phyloP scores from a whole-genome alignment of 2,888 invertebrate genomes.

The Calliscelio sp. region DNA sequence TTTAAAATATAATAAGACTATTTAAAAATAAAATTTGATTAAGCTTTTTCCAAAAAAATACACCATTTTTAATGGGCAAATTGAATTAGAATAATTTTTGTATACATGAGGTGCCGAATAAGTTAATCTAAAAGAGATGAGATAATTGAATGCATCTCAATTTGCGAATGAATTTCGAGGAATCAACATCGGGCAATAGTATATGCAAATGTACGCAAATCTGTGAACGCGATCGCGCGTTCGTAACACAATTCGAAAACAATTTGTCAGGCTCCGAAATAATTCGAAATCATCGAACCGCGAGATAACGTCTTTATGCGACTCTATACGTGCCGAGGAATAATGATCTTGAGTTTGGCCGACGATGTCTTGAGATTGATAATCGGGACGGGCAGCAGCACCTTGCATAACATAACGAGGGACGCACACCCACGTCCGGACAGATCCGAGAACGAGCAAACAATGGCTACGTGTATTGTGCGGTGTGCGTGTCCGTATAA shows the following conservation, averaged over 20 bases:
- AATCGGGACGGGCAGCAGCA: slow-evolving; percentile 59
- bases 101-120: slow-evolving; percentile 23
- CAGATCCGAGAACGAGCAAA: slow-evolving; percentile 52
- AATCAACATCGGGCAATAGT: slow-evolving; percentile 45
- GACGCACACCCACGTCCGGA: slow-evolving; percentile 61
- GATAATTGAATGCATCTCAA: slow-evolving; percentile 30
- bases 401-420: slow-evolving; percentile 59
- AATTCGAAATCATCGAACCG: slow-evolving; percentile 41
- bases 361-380: slow-evolving; percentile 56
- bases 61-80: too few relatives aligned
- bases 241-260: slow-evolving; percentile 47
- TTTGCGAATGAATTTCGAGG: slow-evolving; percentile 41
- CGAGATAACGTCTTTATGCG: slow-evolving; percentile 42
- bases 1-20: too few relatives aligned
- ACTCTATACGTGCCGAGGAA: slow-evolving; percentile 45
- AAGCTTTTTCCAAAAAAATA: too few relatives aligned
- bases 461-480: slow-evolving; percentile 52
- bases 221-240: slow-evolving; percentile 28
- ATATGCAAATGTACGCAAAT: slow-evolving; percentile 65
- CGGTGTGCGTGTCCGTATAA: slow-evolving; percentile 2
- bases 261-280: slow-evolving; percentile 46
- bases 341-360: slow-evolving; percentile 34
- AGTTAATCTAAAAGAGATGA: slow-evolving; percentile 37
- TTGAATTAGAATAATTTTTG: too few relatives aligned
- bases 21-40: too few relatives aligned